Base-by-base conservation (phyloP, 2,888 invertebrate genomes). In the Hypsopygia costalis region DNA sequence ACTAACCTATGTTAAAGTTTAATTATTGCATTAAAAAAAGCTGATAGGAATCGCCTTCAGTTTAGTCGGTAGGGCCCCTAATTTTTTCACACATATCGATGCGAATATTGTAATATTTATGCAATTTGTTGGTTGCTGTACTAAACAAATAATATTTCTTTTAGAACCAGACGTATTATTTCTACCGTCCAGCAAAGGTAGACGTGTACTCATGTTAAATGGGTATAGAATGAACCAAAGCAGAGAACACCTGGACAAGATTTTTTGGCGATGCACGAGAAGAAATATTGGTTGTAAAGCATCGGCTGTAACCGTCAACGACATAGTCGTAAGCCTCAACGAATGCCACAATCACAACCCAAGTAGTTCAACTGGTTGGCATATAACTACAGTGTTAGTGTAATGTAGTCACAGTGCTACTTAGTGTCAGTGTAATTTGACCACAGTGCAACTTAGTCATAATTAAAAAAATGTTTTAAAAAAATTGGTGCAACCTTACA, bases 231-330 rank as follows among this genome's bases (percentile, higher is more conserved):
- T 54, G 41, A 64, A 69, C 31, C 64, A 54, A 22, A 52, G 59
- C 1, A 44, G 49, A 5, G 49, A 51, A 0, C 46, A 41, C 1
- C 37, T 52, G 0, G 41, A 36, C 0, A 59, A 53, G 9, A 49
- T 49, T 1, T 53, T 55, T 1, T 74, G 74, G 74, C 47, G 73
- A 6, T 72, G 74, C 25, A 54, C 54, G 25, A 62, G 59, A 34
- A 56, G 62, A 25, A 59, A 62, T 21, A 5, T 2, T 0, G 60
- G 60, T 1, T 61, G 63, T 39, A 56, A 34, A 11, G 56, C 55
- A 8, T 47, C 51, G 5, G 48, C 52, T 1, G 43, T 47, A 41
- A 58, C 60, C 3, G 1, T 49, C 0, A 32, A 47, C 1, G 39
- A 54, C 9, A 31, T 36, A 3, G 40, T 62, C 0, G 35, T 60